Conservation (phyloP, 2,888 invertebrate genomes). For the Caenorhabditis sp. region DNA sequence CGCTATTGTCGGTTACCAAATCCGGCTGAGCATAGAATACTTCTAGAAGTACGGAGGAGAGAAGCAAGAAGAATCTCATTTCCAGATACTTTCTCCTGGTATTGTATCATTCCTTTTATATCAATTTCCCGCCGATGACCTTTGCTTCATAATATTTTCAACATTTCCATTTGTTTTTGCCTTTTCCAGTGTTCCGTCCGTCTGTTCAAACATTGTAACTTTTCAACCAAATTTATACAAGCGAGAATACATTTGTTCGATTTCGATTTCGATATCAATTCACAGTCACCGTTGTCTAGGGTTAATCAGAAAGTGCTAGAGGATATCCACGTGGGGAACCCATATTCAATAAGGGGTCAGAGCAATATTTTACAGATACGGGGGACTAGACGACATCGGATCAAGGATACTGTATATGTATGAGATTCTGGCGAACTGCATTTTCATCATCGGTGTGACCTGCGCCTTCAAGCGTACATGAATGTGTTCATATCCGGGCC, state of each 20-base stretch:
- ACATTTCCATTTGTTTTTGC: background rate
- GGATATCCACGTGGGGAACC: background rate
- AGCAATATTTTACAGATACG: constrained; percentile 7
- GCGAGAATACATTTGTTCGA: no score
- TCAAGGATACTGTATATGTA: constrained; percentile 26
- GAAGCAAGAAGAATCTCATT: background rate
- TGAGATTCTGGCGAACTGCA: no score
- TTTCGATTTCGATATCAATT: no score
- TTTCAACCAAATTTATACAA: background rate
- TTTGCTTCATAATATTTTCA: constrained; percentile 14
- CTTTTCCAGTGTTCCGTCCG: constrained; percentile 3
- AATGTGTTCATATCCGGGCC: constrained; percentile 71
- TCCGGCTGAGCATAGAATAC: no score
- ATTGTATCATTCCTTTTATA: constrained; percentile 2
- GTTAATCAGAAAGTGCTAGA: no score
- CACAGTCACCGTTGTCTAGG: constrained; percentile 24
- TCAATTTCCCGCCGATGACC: background rate
- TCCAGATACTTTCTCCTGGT: background rate
- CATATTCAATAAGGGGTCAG: background rate
- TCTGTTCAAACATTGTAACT: constrained; percentile 21
- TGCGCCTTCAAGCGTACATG: no score
- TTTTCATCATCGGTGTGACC: no score
- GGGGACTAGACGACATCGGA: constrained; percentile 1
- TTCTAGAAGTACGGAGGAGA: no score
- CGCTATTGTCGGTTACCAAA: no score